Percentiles rank a stretch among this genome's conserved stretches.
Conservation (phyloP, 1,140 invertebrate genomes). For the Sycophila sp. region DNA sequence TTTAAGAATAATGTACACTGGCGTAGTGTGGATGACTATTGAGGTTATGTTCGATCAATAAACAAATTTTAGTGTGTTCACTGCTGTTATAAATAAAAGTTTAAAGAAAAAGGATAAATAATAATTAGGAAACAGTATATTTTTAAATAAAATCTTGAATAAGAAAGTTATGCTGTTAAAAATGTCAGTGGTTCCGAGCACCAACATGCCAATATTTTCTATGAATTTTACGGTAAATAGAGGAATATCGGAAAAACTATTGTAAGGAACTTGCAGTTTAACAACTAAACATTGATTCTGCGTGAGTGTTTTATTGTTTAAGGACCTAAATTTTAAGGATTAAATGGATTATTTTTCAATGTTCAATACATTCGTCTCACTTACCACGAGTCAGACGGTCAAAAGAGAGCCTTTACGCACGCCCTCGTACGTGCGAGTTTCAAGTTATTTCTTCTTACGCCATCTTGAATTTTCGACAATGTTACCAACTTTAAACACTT, state of each 20-base stretch:
- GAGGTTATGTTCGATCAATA: constrained; percentile 23
- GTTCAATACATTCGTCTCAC: constrained; percentile 19
- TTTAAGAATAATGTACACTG: not conserved
- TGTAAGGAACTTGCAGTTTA: not conserved
- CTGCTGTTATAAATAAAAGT: not conserved
- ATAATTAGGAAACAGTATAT: not conserved
- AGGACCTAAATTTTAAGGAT: constrained; percentile 41
- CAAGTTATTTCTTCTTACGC: too few species aligned
- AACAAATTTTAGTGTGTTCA: not conserved
- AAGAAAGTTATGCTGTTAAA: not conserved
- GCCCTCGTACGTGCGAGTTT: not conserved
- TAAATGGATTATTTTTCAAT: constrained; percentile 42
- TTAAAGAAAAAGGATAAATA: not conserved
- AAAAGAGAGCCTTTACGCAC: constrained; percentile 45
- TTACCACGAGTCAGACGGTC: constrained; percentile 44
- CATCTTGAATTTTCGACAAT: too few species aligned
- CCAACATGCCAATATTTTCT: constrained; percentile 1
- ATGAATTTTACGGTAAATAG: not conserved
- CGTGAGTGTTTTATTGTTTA: constrained; percentile 15
- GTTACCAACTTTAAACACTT: too few species aligned
- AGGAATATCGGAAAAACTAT: constrained; percentile 39
- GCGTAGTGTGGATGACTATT: not conserved
- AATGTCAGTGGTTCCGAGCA: not conserved
- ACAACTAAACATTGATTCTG: constrained; percentile 21
- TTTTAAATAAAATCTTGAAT: not conserved